Evolutionary conservation across 2,113 vertebrate genomes (phyloP).

Genomic region (Kryptolebias marmoratus): DNA sequence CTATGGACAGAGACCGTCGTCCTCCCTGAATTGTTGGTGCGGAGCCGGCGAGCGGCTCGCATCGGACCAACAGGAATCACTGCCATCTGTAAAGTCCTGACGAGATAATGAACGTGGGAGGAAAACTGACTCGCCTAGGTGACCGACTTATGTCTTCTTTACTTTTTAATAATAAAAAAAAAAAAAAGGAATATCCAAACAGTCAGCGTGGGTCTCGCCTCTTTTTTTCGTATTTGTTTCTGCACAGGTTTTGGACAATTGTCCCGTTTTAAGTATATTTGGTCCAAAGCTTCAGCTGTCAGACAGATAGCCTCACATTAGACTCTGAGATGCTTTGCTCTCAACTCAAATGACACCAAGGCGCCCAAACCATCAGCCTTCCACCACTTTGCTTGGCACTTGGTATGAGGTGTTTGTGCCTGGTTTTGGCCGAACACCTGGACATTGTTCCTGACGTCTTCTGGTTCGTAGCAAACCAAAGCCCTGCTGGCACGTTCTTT

Average conservation of each 20-base stretch:
- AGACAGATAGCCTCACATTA: too few species aligned
- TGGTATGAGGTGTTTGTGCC: too few species aligned
- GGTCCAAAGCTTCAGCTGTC: too few species aligned
- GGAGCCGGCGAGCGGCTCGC: constrained; percentile 17
- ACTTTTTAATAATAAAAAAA: constrained; percentile 75
- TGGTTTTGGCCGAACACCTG: too few species aligned
- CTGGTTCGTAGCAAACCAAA: too few species aligned
- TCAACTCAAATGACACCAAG: too few species aligned
- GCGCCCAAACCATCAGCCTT: too few species aligned
- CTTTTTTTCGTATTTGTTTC: constrained; percentile 20
- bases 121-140: constrained; percentile 17
- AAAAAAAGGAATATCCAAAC: constrained; percentile 46
- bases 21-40: constrained; percentile 49
- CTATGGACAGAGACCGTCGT: constrained; percentile 44
- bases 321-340: too few species aligned
- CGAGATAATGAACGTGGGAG: constrained; percentile 27
- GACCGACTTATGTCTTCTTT: constrained; percentile 52
- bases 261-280: not conserved
- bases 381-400: too few species aligned
- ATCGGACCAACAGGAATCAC: constrained; percentile 52
- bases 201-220: constrained; percentile 25
- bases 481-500: too few species aligned
- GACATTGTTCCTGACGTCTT: too few species aligned
- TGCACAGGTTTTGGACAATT: too few species aligned
- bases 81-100: constrained; percentile 64